These are phyloP conservation scores for Phoebastria nigripes DNA, from an alignment of 2,797 vertebrate species.

Conservation along the genomic window DNA sequence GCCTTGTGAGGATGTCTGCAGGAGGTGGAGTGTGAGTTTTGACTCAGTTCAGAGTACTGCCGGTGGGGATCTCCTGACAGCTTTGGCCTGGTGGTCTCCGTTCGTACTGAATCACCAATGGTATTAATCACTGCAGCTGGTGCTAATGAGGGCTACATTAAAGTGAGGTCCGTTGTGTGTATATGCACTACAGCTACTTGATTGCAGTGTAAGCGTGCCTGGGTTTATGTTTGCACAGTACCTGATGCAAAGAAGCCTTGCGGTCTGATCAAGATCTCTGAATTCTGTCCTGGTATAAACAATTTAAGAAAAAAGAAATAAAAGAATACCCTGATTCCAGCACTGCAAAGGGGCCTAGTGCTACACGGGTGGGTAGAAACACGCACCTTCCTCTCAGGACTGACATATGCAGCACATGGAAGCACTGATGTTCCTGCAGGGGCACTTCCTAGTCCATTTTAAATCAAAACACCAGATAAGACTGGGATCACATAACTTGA, in stretches of 20 bases:
- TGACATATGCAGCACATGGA: not conserved
- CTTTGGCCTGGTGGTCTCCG: not conserved
- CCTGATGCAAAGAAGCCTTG: not conserved
- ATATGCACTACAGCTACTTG: not conserved
- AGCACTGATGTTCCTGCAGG: not conserved
- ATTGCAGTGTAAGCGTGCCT: rapidly evolving
- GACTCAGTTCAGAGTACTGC: not conserved
- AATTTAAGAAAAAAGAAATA: not conserved
- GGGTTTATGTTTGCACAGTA: not conserved
- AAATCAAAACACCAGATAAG: not conserved
- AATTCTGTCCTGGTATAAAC: not conserved
- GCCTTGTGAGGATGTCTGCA: not conserved
- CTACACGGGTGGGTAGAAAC: not conserved
- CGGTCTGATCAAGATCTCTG: not conserved
- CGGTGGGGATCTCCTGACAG: not conserved
- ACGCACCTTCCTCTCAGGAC: not conserved
- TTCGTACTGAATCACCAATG: not conserved
- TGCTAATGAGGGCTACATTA: not conserved
- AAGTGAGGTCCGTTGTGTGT: not conserved
- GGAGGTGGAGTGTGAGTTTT: not conserved
- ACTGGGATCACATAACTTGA: not conserved
- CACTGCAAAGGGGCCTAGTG: not conserved
- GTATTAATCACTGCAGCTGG: not conserved
- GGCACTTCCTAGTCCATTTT: not conserved
- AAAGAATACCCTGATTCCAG: not conserved